Base-by-base conservation (phyloP, 1,140 invertebrate genomes). In the Theocolax elegans region DNA sequence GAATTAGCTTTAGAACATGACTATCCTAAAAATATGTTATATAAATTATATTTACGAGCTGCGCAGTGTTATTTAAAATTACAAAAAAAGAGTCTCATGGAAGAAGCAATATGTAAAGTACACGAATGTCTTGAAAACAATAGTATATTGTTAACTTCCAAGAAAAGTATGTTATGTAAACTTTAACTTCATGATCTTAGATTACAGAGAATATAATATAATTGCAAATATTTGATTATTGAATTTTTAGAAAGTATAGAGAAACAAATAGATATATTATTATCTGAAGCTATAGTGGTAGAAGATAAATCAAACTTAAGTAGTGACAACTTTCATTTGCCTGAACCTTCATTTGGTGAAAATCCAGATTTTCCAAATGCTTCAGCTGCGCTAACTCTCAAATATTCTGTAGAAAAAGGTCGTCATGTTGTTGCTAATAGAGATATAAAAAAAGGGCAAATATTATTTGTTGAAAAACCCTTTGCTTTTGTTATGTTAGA, bases 381-480 rank as follows among this genome's bases (percentile, higher is more conserved):
- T 3, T 86, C 85, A 6, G 8, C 54, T 17, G 77, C 68, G 9
- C 48, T 86, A 66, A 75, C 79, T 56, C 67, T 62, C 44, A 77
- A 77, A 71, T 80, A 81, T 66, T 77, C 84, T 48, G 65, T 75
- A 68, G 71, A 81, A 21, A 85, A 85, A 77, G 89, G 89, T 31
- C 79, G 89, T 67, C 81, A 88, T 76, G 87, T 91, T 15, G 66
- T 87, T 19, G 84, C 89, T 13, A 86, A 85, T 54, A 82, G 80
- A 75, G 80, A 87, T 69, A 86, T 93, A 25, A 77, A 87, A 66
- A 85, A 85, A 65, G 91, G 91, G 1, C 88, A 93, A 75, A 83
- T 90, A 56, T 71, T 93, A 3, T 90, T 93, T 77, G 82, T 91
- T 4, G 92, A 93, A 81, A 89, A 90, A 75, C 90, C 92, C n/a